These are phyloP conservation scores for Pherbina coryleti DNA, from an alignment of 2,888 invertebrate species.

Conservation along the genomic window DNA sequence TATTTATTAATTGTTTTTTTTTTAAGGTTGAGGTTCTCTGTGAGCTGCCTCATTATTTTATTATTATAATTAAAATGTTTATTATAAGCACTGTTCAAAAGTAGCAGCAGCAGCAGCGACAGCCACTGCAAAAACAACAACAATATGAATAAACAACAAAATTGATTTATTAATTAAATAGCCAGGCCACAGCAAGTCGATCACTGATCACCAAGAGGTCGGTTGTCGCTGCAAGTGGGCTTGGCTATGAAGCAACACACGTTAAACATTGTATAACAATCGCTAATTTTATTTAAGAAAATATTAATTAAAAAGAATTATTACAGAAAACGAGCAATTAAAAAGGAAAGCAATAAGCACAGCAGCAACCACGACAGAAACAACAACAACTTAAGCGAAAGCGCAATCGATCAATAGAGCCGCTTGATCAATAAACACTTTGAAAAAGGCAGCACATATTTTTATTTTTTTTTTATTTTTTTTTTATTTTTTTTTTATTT, in stretches of 20 bases:
- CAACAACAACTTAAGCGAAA: background rate
- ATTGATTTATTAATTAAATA: conserved; percentile 62
- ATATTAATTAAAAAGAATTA: conserved; percentile 17
- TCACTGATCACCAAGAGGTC: background rate
- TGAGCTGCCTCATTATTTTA: conserved; percentile 30
- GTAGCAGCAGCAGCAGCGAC: conserved; percentile 36
- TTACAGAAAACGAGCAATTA: conserved; percentile 7
- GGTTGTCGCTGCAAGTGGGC: background rate
- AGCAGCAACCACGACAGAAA: conserved; percentile 13
- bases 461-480: background rate
- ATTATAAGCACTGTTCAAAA: conserved; percentile 37
- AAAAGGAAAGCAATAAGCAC: background rate
- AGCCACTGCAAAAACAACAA: conserved; percentile 50
- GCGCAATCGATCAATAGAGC: conserved; percentile 32
- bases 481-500: too few relatives aligned
- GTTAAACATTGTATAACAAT: conserved; percentile 30
- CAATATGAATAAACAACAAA: conserved; percentile 35
- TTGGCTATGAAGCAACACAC: background rate
- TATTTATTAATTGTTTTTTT: too few relatives aligned
- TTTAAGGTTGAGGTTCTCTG: background rate
- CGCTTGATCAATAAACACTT: conserved; percentile 13
- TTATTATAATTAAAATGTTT: conserved; percentile 43
- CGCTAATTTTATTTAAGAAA: conserved; percentile 22
- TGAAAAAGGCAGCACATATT: background rate
- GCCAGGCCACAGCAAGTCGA: conserved; percentile 43